Conservation (phyloP, 2,113 vertebrate genomes). For the Calypte anna region DNA sequence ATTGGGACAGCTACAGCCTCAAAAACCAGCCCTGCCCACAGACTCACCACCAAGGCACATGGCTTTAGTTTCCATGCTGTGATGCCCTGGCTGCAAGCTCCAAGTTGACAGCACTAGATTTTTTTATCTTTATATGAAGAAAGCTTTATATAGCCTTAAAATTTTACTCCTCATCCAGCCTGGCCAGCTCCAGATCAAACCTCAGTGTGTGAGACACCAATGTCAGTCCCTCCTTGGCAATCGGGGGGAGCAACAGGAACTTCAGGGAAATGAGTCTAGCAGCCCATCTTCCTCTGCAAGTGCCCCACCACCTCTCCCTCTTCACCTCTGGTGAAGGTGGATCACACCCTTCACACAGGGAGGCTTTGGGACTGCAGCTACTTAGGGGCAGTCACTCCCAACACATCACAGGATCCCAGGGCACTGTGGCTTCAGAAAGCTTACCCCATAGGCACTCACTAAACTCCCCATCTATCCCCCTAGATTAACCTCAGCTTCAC, state of each 20-base stretch:
- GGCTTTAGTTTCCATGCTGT: background rate
- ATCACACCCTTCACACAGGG: background rate
- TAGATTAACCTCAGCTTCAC: background rate
- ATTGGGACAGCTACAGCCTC: background rate
- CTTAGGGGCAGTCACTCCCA: background rate
- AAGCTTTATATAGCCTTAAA: background rate
- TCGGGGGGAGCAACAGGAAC: accelerated
- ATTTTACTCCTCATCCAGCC: background rate
- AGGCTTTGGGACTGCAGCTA: background rate
- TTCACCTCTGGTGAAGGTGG: background rate
- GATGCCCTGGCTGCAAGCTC: background rate
- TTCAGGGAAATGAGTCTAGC: background rate
- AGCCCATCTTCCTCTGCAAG: background rate
- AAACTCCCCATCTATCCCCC: background rate
- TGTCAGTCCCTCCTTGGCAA: background rate
- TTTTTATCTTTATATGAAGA: background rate
- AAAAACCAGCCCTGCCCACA: background rate
- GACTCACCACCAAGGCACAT: accelerated
- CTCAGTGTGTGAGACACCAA: accelerated
- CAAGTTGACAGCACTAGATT: background rate
- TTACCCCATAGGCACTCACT: background rate
- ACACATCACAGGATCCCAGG: background rate
- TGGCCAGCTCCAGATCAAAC: background rate
- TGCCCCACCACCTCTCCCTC: accelerated
- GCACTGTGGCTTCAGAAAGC: background rate